These are phyloP conservation scores for Drosophila demipolita DNA, from an alignment of 2,888 invertebrate genomes.

Conservation along the genomic window DNA sequence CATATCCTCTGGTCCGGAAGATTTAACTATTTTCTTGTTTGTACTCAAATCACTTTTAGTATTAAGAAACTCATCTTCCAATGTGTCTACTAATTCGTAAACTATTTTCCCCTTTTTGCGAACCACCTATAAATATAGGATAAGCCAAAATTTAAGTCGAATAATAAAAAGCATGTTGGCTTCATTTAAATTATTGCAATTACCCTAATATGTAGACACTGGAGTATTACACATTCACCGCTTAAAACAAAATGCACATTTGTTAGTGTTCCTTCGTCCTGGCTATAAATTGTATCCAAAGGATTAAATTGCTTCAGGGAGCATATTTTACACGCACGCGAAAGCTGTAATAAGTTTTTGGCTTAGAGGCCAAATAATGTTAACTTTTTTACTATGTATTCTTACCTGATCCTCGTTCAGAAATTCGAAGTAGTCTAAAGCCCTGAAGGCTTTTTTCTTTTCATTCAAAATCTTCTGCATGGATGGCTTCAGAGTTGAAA, in stretches of 20 bases:
- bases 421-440: slow-evolving; percentile 82
- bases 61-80: background rate
- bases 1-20: background rate
- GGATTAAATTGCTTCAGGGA: slow-evolving; percentile 80
- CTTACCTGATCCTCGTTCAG: slow-evolving; percentile 77
- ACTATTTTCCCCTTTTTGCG: slow-evolving; percentile 38
- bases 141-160: background rate
- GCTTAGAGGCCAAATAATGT: background rate
- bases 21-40: background rate
- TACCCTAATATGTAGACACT: slow-evolving; percentile 81
- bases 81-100: slow-evolving; percentile 10
- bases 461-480: slow-evolving; percentile 82
- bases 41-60: background rate
- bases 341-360: slow-evolving; percentile 48
- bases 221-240: slow-evolving; percentile 83
- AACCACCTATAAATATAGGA: slow-evolving; percentile 25
- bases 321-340: slow-evolving; percentile 72
- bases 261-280: slow-evolving; percentile 77
- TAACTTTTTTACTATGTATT: background rate
- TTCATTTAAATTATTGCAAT: background rate
- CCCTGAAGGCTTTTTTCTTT: slow-evolving; percentile 73
- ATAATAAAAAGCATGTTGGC: background rate
- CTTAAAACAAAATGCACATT: slow-evolving; percentile 83
- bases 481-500: slow-evolving; percentile 65
- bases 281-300: slow-evolving; percentile 80